Evolutionary conservation across 2,797 vertebrate genomes (phyloP), one percentile per base, ranked within the genome.

Genomic region (Neosalanx taihuensis): DNA sequence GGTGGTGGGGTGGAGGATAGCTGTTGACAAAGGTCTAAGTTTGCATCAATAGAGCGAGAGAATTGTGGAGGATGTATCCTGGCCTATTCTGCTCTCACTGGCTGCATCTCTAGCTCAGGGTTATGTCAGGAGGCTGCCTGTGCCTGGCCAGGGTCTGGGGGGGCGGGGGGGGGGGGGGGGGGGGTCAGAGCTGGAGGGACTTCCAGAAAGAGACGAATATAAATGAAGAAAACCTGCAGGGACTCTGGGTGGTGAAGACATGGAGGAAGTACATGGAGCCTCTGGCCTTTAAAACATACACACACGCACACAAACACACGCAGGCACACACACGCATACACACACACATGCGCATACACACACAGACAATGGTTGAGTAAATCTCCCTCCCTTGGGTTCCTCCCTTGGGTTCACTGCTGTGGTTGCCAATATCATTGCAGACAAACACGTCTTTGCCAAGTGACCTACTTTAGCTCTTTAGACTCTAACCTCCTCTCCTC

Each of bases 121-220:
- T 90, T 89, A 89, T 92, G 91, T 89, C 90, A 89, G 90, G 89
- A 89, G 84, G 84, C 81, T 76, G 88, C 88, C 88, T 87, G 87
- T 87, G 86, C 86, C 81, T 90, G 83, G 82, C 81, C 86, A 86
- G 85, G 80, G 84, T 86, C 86, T 84, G 80, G 79, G 62, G 76
- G 76, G 75, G n/a, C n/a, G n/a, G n/a, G n/a, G n/a, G n/a, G n/a
- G n/a, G n/a, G n/a, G n/a, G n/a, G n/a, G n/a, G n/a, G n/a, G n/a
- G n/a, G n/a, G n/a, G n/a, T n/a, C 80, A 57, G 88, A 85, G 85
- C 81, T 83, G 86, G 89, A 77, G 87, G 82, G 82, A 87, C 84
- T 89, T 90, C 86, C 84, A 87, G 85, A 85, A 90, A 88, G 69
- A 72, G 71, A 77, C 77, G 79, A 86, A 78, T 77, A 82, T 69